phyloP scores from a whole-genome alignment of 92 coral and sea anemone genomes.

The Epizoanthus scotinus region DNA sequence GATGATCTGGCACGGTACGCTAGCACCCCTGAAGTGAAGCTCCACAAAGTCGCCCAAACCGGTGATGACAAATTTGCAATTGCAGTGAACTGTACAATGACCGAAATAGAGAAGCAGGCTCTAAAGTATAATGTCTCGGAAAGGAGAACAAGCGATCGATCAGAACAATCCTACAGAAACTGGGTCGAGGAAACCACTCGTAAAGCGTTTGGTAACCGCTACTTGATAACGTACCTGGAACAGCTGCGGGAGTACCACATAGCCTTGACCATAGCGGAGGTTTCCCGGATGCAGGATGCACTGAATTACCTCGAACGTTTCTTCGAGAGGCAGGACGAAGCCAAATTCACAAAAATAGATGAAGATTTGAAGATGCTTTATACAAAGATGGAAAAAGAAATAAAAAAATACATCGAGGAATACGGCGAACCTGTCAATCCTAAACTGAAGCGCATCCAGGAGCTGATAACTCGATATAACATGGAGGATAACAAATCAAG shows the following conservation, averaged over 20 bases:
- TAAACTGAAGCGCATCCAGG: constrained; percentile 58
- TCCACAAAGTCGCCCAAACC: constrained; percentile 41
- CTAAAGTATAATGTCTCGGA: neutral
- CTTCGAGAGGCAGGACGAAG: constrained; percentile 54
- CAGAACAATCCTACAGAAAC: constrained; percentile 78
- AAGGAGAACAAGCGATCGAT: constrained; percentile 20
- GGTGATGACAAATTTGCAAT: constrained; percentile 54
- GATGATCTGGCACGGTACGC: constrained; percentile 53
- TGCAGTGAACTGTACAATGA: constrained; percentile 50
- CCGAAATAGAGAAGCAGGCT: constrained; percentile 49
- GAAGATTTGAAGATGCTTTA: constrained; percentile 48
- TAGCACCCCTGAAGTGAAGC: constrained; percentile 44
- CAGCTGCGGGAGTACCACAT: constrained; percentile 77
- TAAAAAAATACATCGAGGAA: constrained; percentile 19
- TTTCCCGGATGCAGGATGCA: constrained; percentile 79
- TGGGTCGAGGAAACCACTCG: constrained; percentile 71
- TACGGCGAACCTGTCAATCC: constrained; percentile 78
- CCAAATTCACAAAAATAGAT: constrained; percentile 53
- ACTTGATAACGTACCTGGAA: constrained; percentile 73
- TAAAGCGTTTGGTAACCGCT: constrained; percentile 54
- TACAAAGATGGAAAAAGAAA: constrained; percentile 30
- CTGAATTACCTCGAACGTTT: constrained; percentile 54
- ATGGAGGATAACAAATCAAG: constrained; percentile 45
- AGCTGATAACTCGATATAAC: constrained; percentile 39
- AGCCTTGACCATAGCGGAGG: constrained; percentile 77